phyloP scores from a whole-genome alignment of 1,140 invertebrate genomes.

The Cepaea nemoralis region DNA sequence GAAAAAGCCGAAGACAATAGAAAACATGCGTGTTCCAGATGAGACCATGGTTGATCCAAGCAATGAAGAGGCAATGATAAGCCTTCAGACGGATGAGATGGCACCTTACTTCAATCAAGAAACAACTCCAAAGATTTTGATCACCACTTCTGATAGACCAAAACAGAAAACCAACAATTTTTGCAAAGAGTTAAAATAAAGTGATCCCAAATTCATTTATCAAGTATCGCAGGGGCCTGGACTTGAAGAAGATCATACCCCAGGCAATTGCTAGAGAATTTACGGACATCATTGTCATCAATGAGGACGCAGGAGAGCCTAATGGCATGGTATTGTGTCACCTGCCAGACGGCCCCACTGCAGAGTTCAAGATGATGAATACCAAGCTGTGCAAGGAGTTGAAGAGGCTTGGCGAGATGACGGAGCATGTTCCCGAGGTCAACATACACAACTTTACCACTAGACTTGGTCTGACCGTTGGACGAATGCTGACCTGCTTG shows the following conservation, averaged over 20 bases:
- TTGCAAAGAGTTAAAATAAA: conserved; percentile 87
- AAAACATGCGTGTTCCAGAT: conserved; percentile 91
- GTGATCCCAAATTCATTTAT: conserved; percentile 92
- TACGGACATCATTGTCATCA: conserved; percentile 92
- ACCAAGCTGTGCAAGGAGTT: conserved; percentile 74
- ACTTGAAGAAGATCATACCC: conserved; percentile 92
- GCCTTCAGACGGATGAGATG: conserved; percentile 90
- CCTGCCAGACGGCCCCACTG: conserved; percentile 95
- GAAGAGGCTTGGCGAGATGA: conserved; percentile 76
- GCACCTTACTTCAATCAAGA: conserved; percentile 86
- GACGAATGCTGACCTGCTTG: conserved; percentile 92
- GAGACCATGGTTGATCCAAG: conserved; percentile 86
- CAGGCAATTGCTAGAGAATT: conserved; percentile 83
- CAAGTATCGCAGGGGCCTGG: conserved; percentile 84
- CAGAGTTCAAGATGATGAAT: conserved; percentile 80
- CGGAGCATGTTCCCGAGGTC: conserved; percentile 90
- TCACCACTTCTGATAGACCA: conserved; percentile 94
- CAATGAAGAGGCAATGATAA: conserved; percentile 82
- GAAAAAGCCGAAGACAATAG: conserved; percentile 90
- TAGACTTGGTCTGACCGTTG: conserved; percentile 88
- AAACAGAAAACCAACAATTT: conserved; percentile 90
- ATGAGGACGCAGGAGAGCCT: conserved; percentile 91
- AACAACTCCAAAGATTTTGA: conserved; percentile 93
- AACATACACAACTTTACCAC: conserved; percentile 97
- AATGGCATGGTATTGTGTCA: conserved; percentile 93